Evolutionary conservation across 1,140 invertebrate genomes (phyloP), one percentile per base, ranked within the genome.

Genomic region (Trichoplusia ni): DNA sequence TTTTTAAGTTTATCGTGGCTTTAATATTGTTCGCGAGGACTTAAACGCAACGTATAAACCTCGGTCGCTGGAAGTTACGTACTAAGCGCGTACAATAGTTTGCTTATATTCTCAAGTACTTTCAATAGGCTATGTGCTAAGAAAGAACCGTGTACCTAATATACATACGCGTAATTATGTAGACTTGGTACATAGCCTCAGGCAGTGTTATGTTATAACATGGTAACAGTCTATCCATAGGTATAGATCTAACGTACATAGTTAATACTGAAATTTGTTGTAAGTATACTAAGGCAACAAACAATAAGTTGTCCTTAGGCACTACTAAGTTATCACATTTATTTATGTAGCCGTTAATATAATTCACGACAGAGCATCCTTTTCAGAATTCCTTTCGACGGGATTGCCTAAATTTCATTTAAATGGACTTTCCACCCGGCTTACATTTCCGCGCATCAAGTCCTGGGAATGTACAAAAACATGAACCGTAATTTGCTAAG

Each of bases 1-100:
- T 86, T 85, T 84, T 88, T 85, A 84, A 89, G 82, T 84, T 86
- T 86, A 86, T 84, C 79, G 77, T 69, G 69, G 79, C 81, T 86
- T 86, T 86, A 86, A 88, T 85, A 84, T 86, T 85, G 85, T 88
- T 88, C 78, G 74, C 71, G 63, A 77, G 72, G 75, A 81, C 84
- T 82, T 85, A 79, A 77, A 81, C 69, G 71, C 67, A 69, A 76
- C 75, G 67, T 82, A 81, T 79, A 84, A 82, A 80, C 70, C 76
- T 74, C 72, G 69, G 71, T 73, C 56, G 64, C 56, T 51, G 58
- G 61, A 78, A 75, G 59, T 79, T 73, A 67, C 73, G 64, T 69
- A 68, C 60, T 63, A 60, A 66, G 53, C 67, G 56, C 54, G 64
- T 67, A 75, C 71, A 73, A 73, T 69, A 53, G 64, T 58, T 64